Evolutionary conservation across 2,797 vertebrate genomes (phyloP), one percentile per base, ranked within the genome.

Genomic region (Petrocephalus schoutedeni): DNA sequence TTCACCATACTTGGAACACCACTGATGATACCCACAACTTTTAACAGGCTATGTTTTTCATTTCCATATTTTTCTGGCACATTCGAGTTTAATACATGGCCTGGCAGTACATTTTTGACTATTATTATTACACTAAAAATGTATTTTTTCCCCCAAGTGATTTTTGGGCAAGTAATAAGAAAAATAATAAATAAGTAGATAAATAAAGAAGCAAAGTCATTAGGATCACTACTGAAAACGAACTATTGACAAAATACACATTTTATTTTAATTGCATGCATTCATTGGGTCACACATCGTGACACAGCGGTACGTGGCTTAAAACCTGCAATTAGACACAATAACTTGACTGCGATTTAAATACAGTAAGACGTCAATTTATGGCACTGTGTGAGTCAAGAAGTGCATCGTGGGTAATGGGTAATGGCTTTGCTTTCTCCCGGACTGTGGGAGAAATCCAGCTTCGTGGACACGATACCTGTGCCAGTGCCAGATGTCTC

Each of bases 251-350:
- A 77, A 77, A 77, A 77, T 77, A 77, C 36, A 9, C 32, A 77
- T 77, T 77, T 45, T 45, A 77, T 77, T 45, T 45, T 77, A 77
- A 77, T 77, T 77, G 36, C 36, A 77, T 45, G 71, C 71, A 77
- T 41, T 45, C 71, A 45, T 77, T 2, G 36, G 3, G 71, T 77
- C 71, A 67, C 36, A 45, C 36, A 77, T 8, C 16, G 36, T 67
- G 36, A 45, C 36, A 77, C 71, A 77, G 71, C 36, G 36, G 71
- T 45, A n/a, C 6, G 8, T 19, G 71, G 16, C 14, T 77, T 77
- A n/a, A 45, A 86, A 89, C 80, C 85, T 61, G 89, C 87, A 88
- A 80, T 88, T 82, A 64, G 23, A 28, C 77, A 88, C 86, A 89
- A 83, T 32, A 88, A 87, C 56, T 83, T 83, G 83, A 85, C 88